Evolutionary conservation across 1,140 invertebrate species (phyloP), one percentile per base, ranked within the genome.

Genomic region (Meloidogyne exigua): DNA sequence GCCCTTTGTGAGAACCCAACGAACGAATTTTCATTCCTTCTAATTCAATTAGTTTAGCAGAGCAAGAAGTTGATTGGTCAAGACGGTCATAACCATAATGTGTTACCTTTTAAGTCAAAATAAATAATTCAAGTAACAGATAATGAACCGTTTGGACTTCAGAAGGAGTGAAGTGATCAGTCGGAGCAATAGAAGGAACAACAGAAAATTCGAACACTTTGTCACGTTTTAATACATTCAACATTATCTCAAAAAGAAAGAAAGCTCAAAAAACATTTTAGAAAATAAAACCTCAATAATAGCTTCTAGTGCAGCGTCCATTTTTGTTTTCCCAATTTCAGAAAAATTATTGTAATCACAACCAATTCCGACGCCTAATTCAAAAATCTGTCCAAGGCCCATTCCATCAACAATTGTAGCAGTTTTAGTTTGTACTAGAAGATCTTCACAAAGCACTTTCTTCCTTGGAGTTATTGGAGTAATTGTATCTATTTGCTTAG

Each of bases 141-240:
- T 39, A 39, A 9, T 0, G 10, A n/a, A 57, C 77, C 65, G 79
- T 57, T 21, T 81, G 25, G 18, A 75, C 78, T 75, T 87, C 73
- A 42, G 76, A 63, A 3, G 86, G 86, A 3, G 86, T 80, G 75
- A 87, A 87, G 39, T 87, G 85, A 70, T 87, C 85, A 12, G 76
- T 73, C 11, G 85, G 85, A 66, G 82, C 84, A 2, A 76, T 80
- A n/a, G 85, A 87, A 42, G 85, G 85, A 26, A 79, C 68, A 18
- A 87, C 85, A 15, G 86, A 86, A 66, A 82, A 87, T 76, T 87
- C 85, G 2, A 79, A 62, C 12, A 87, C 85, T 12, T 64, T 67
- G 65, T 87, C 85, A 18, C 74, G 72, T 65, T 85, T 82, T 12
- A 87, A 26, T 0, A 82, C 78, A 36, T 81, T 85, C 12, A 80